These are phyloP conservation scores for Mycalesis mineus DNA, from an alignment of 2,888 invertebrate species.

Conservation along the genomic window DNA sequence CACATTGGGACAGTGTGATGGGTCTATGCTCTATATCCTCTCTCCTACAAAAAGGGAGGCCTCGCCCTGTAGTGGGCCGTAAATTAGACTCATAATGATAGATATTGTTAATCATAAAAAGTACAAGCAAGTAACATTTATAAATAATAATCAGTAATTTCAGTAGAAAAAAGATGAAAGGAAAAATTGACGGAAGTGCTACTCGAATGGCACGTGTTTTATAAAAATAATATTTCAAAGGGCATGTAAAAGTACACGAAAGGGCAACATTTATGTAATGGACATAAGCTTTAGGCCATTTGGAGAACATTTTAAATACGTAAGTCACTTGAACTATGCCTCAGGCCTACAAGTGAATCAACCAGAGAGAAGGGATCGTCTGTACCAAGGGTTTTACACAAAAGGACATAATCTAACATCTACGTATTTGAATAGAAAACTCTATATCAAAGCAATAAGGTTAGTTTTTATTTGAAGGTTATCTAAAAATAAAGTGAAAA, in stretches of 20 bases:
- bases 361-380: conserved; percentile 30
- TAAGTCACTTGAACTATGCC: conserved; percentile 42
- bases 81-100: too few relatives aligned
- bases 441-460: not conserved
- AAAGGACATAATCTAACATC: not conserved
- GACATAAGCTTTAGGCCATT: conserved; percentile 36
- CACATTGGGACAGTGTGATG: too few relatives aligned
- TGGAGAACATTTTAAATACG: conserved; percentile 39
- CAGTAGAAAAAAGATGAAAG: not conserved
- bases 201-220: conserved; percentile 28
- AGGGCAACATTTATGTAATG: conserved; percentile 40
- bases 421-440: not conserved
- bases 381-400: not conserved
- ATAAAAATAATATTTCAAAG: conserved; percentile 22
- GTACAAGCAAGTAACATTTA: too few relatives aligned
- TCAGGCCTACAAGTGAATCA: conserved; percentile 33
- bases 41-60: too few relatives aligned
- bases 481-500: not conserved
- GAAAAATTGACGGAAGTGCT: conserved; percentile 16
- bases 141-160: too few relatives aligned
- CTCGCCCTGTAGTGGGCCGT: too few relatives aligned
- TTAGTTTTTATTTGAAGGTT: not conserved
- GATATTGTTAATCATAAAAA: too few relatives aligned
- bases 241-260: conserved; percentile 32
- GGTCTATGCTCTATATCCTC: too few relatives aligned